These are phyloP conservation scores for Scolanthus callimorphus DNA, from an alignment of 92 coral and sea anemone genomes.

Conservation along the genomic window DNA sequence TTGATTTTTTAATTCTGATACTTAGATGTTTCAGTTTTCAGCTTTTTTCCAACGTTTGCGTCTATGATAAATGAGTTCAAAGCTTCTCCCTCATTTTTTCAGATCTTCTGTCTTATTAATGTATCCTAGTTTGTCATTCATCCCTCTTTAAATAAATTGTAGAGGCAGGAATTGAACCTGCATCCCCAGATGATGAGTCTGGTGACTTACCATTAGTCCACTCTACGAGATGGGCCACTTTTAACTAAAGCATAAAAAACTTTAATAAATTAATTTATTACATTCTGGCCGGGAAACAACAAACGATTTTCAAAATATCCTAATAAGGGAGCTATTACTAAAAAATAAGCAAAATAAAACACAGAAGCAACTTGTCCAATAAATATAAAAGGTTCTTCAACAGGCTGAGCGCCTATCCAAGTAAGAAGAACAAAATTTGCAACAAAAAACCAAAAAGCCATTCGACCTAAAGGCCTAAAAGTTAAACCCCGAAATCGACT, in stretches of 20 bases:
- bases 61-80: slow-evolving; percentile 52
- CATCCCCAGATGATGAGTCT: slow-evolving; percentile 90
- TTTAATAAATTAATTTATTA: slow-evolving; percentile 18
- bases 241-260: slow-evolving; percentile 22
- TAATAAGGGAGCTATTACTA: slow-evolving; percentile 61
- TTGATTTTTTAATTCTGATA: slow-evolving; percentile 70
- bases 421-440: slow-evolving; percentile 71
- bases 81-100: slow-evolving; percentile 71
- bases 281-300: slow-evolving; percentile 21
- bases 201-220: slow-evolving; percentile 77
- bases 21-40: slow-evolving; percentile 76
- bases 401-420: slow-evolving; percentile 78
- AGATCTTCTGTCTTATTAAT: slow-evolving; percentile 63
- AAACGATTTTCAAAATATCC: slow-evolving; percentile 67
- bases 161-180: slow-evolving; percentile 92
- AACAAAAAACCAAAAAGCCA: slow-evolving; percentile 77
- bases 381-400: slow-evolving; percentile 82
- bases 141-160: slow-evolving; percentile 60
- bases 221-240: slow-evolving; percentile 57
- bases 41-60: slow-evolving; percentile 62
- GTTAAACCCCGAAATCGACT: slow-evolving; percentile 72
- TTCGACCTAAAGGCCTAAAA: slow-evolving; percentile 72
- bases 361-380: slow-evolving; percentile 73
- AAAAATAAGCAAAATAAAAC: slow-evolving; percentile 70
- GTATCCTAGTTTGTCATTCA: slow-evolving; percentile 68